Percentiles rank a stretch among this genome's conserved stretches.
Evolutionary conservation across 2,888 invertebrate genomes (phyloP).

Genomic region (Archips crataeganus): DNA sequence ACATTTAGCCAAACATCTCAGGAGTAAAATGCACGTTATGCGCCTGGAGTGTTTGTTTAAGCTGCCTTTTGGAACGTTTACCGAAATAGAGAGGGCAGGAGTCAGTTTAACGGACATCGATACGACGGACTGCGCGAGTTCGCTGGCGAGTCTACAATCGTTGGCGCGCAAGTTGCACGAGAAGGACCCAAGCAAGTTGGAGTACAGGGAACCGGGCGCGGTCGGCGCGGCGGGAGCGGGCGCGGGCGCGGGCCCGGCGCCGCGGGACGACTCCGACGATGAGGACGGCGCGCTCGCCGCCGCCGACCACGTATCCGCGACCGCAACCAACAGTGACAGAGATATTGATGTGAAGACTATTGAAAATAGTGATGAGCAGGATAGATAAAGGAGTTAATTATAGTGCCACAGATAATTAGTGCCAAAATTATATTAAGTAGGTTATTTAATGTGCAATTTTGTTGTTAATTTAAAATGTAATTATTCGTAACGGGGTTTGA

Average conservation of each 20-base stretch:
- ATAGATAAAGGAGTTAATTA: constrained; percentile 81
- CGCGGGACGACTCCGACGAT: constrained; percentile 70
- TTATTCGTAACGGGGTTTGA: constrained; percentile 75
- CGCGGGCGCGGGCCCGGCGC: constrained; percentile 73
- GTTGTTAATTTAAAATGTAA: constrained; percentile 79
- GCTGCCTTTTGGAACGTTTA: constrained; percentile 97
- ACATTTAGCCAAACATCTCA: constrained; percentile 97
- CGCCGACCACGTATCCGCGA: constrained; percentile 60
- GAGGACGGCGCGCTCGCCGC: constrained; percentile 72
- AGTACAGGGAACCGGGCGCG: constrained; percentile 84
- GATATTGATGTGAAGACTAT: constrained; percentile 78
- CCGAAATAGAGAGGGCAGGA: constrained; percentile 96
- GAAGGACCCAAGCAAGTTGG: constrained; percentile 92
- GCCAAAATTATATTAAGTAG: constrained; percentile 87
- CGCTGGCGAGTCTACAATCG: constrained; percentile 94
- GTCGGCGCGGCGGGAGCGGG: constrained; percentile 64
- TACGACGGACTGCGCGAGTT: constrained; percentile 98
- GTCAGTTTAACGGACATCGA: constrained; percentile 97
- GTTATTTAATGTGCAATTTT: constrained; percentile 84
- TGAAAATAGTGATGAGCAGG: constrained; percentile 74
- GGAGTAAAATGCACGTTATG: constrained; percentile 98
- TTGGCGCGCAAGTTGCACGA: constrained; percentile 93
- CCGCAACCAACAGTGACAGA: constrained; percentile 72
- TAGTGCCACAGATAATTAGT: constrained; percentile 88
- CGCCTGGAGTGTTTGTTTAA: constrained; percentile 96